These are phyloP conservation scores for Athene noctua DNA, from an alignment of 2,113 vertebrate species.

Conservation along the genomic window DNA sequence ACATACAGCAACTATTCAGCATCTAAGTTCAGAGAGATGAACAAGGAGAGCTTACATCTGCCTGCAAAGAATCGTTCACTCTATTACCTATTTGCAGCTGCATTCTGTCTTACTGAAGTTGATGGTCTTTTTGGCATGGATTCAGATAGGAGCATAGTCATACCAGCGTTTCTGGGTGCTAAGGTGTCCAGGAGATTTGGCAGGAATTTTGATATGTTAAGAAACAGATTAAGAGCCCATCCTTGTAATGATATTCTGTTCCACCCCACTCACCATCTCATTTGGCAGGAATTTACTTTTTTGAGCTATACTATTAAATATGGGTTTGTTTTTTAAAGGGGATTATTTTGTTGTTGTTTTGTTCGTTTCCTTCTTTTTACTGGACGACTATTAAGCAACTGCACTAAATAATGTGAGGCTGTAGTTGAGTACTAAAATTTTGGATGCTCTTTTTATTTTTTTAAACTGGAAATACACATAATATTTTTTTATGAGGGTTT, in stretches of 20 bases:
- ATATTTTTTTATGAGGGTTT: neutral
- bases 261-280: neutral
- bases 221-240: neutral
- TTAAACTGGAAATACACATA: neutral
- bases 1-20: neutral
- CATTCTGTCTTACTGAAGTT: neutral
- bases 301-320: neutral
- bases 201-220: neutral
- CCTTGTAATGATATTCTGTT: neutral
- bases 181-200: neutral
- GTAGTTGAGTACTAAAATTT: neutral
- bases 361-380: neutral
- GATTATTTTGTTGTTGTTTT: rapidly evolving
- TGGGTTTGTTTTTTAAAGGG: rapidly evolving
- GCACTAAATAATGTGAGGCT: neutral
- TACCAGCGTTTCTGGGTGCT: neutral
- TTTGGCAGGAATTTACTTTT: neutral
- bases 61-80: neutral
- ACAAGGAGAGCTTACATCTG: neutral
- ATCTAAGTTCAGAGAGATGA: neutral
- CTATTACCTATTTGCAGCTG: neutral
- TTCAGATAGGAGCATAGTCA: neutral
- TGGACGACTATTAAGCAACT: neutral
- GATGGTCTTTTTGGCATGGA: neutral
- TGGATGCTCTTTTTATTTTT: neutral